Conservation (phyloP, 2,888 invertebrate genomes). For the Malachius bipustulatus region DNA sequence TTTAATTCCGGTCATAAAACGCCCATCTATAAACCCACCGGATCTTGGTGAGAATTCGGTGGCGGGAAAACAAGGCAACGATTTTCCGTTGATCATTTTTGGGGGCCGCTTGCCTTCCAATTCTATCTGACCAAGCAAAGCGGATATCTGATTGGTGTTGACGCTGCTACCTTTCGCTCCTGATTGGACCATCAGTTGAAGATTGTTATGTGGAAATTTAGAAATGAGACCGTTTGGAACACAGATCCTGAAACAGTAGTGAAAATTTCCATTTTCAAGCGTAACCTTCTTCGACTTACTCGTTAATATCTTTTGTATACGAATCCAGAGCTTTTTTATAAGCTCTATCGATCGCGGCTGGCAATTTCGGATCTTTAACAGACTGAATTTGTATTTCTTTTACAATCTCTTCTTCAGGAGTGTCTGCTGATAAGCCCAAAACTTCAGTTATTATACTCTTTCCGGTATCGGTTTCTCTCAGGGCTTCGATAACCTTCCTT, state of each 20-base stretch:
- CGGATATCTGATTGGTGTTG: conserved; percentile 97
- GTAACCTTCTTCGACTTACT: conserved; percentile 36
- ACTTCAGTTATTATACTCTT: conserved; percentile 42
- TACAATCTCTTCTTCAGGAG: conserved; percentile 46
- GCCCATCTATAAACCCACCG: conserved; percentile 91
- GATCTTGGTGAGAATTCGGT: conserved; percentile 84
- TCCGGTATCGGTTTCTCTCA: conserved; percentile 39
- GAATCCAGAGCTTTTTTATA: conserved; percentile 71
- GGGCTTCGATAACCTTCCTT: conserved; percentile 51
- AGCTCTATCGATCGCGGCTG: conserved; percentile 68
- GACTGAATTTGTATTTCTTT: conserved; percentile 60
- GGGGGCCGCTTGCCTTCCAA: conserved; percentile 96
- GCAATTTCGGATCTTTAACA: conserved; percentile 60
- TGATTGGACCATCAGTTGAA: conserved; percentile 97
- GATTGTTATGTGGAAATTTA: conserved; percentile 86
- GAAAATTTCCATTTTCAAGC: too few species aligned
- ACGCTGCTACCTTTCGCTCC: conserved; percentile 99
- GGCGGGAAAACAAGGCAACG: conserved; percentile 81
- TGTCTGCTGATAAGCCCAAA: conserved; percentile 51
- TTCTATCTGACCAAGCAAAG: conserved; percentile 94
- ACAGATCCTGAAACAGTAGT: conserved; percentile 64
- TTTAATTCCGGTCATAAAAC: conserved; percentile 97
- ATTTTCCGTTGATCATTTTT: conserved; percentile 83
- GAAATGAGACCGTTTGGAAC: conserved; percentile 74
- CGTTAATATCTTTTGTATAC: conserved; percentile 84